Evolutionary conservation across 2,113 vertebrate species (phyloP), one percentile per base, ranked within the genome.

Genomic region (Triplophysa tibetana): DNA sequence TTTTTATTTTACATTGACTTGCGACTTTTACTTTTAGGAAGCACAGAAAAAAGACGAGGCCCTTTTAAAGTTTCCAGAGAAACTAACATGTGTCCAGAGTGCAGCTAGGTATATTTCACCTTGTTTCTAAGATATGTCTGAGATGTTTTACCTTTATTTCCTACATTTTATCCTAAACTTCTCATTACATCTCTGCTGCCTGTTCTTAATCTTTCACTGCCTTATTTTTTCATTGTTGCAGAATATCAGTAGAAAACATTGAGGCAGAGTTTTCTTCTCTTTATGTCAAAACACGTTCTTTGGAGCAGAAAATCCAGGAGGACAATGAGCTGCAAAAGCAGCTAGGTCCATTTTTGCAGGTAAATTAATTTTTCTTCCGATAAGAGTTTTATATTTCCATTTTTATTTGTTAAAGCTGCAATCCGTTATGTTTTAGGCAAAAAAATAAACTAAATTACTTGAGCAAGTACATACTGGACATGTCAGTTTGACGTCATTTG

Each of bases 31-130:
- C 43, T 45, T 45, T 45, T 76, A 99, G 98, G 97, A 99, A 92
- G 96, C 98, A 38, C 95, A 98, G 85, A 99, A 98, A 91, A 98
- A 97, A 88, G 96, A 98, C 56, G 90, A 92, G 82, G 82, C 87
- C 79, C 94, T 99, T 79, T 91, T 98, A 16, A 93, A 89, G 83
- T 98, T 99, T 72, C 94, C 96, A 62, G 96, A 97, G 89, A 97
- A 95, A 86, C 89, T 99, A 48, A 89, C 80, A 16, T 90, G 95
- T 16, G 93, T 99, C 80, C 95, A 97, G 75, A 95, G 95, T 70
- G 95, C 98, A 0, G 91, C 95, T 68, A 96, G 97, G 98, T 98
- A 89, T 50, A 50, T 50, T 50, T 14, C 48, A 11, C 14, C 2
- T 50, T 50, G 48, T 50, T 50, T 50, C 14, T 50, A 14, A 50